These are phyloP conservation scores for Odontamblyopus rebecca DNA, from an alignment of 2,797 vertebrate species.

Conservation along the genomic window DNA sequence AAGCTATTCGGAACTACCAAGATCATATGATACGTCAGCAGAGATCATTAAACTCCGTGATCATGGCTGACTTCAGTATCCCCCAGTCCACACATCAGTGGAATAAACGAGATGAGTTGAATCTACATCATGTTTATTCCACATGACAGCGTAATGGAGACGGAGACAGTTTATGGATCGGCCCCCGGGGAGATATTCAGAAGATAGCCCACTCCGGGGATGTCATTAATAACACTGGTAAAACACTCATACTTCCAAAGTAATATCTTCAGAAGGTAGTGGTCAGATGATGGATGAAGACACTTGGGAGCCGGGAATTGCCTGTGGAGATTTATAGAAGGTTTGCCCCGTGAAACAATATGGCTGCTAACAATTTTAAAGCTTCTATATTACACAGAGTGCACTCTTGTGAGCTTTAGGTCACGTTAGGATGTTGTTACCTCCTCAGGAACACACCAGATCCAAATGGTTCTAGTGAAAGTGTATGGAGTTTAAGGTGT, in stretches of 20 bases:
- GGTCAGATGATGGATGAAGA: background rate
- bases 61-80: too few relatives aligned
- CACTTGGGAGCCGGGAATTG: background rate
- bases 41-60: too few relatives aligned
- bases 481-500: too few relatives aligned
- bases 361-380: background rate
- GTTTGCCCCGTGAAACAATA: background rate
- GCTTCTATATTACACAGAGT: too few relatives aligned
- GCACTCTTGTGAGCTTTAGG: too few relatives aligned
- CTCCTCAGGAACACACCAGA: too few relatives aligned
- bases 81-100: background rate
- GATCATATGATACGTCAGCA: too few relatives aligned
- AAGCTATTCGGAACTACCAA: too few relatives aligned
- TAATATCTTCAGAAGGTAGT: background rate
- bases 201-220: constrained; percentile 51
- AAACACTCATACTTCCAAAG: background rate
- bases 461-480: too few relatives aligned
- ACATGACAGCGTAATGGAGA: constrained; percentile 60
- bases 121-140: constrained; percentile 46
- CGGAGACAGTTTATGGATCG: constrained; percentile 56
- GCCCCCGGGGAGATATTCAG: constrained; percentile 50
- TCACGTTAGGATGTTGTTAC: too few relatives aligned
- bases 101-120: constrained; percentile 16
- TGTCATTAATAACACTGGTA: background rate
- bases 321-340: background rate